Evolutionary conservation across 2,888 invertebrate species (phyloP), one percentile per base, ranked within the genome.

Genomic region (Macroteleia sp.): DNA sequence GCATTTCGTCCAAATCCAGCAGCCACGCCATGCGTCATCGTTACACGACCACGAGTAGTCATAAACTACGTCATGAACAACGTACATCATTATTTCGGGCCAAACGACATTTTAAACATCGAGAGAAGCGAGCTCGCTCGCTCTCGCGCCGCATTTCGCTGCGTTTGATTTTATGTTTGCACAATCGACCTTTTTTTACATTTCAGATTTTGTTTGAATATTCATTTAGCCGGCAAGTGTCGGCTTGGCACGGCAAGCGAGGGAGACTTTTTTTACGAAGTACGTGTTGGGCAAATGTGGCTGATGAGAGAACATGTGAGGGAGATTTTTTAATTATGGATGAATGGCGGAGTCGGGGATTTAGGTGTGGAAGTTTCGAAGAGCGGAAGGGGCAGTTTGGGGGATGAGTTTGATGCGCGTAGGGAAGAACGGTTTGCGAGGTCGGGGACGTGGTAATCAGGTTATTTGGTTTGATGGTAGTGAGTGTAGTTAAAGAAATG

Each of bases 51-150:
- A 36, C 77, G 73, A 67, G 50, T 25, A 67, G 59, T 73, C 77
- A 77, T 71, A 67, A 67, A 61, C 73, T 62, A 71, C 77, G 71
- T 77, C 77, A 59, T 61, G 71, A 64, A 59, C 61, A 54, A 71
- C 66, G 66, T 54, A 61, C 66, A 54, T 77, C 77, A 71, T 70
- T 71, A 77, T 77, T 66, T 61, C 57, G 42, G 20, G 14, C 42
- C 44, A 62, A 70, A 77, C 59, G 71, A 59, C 74, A 54, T 67
- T 75, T 75, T 75, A 67, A 67, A 59, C 61, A 75, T 54, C 44
- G 67, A 28, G 25, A 28, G 54, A 19, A 28, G 10, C 42, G 39
- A 44, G 59, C 12, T 19, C 36, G 42, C 30, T n/a, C n/a, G n/a
- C n/a, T n/a, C n/a, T n/a, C n/a, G 34, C 32, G 17, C 19, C 22